Percentiles rank a stretch among this genome's conserved stretches.
Conservation (phyloP, 2,797 vertebrate species). For the Varecia variegata region DNA sequence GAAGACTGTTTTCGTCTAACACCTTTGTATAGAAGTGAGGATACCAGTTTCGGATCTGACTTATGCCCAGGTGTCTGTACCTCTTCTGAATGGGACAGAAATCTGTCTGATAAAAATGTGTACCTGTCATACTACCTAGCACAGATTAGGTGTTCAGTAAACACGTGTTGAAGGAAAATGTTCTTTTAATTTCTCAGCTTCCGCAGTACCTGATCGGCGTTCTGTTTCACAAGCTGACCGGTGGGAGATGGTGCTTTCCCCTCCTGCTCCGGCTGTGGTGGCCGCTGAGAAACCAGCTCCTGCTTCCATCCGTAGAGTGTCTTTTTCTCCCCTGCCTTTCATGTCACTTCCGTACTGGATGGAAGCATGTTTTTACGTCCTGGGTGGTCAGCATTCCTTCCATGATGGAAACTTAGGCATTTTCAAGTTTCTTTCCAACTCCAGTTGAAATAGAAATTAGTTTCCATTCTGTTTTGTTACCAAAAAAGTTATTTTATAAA, state of each 20-base stretch:
- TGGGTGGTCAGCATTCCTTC: constrained; percentile 29
- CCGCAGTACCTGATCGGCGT: background rate
- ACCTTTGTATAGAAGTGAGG: background rate
- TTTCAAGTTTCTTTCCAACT: constrained; percentile 33
- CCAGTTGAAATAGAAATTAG: background rate
- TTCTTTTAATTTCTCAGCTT: background rate
- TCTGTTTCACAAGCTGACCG: background rate
- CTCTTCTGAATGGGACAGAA: background rate
- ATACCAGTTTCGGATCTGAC: background rate
- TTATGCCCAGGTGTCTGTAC: background rate
- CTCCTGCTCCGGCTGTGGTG: accelerated
- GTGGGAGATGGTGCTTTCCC: background rate
- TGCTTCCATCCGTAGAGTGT: accelerated
- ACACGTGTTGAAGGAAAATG: background rate
- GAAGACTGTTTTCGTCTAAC: background rate
- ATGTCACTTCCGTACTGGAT: background rate
- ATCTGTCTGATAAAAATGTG: background rate
- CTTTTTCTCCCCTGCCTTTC: background rate
- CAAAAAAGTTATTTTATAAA: background rate
- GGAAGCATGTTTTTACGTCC: background rate
- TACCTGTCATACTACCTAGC: background rate
- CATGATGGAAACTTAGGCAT: background rate
- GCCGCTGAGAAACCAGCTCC: background rate
- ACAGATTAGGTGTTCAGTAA: background rate
- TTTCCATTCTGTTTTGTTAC: background rate